Evolutionary conservation across 2,888 invertebrate genomes (phyloP).

Genomic region (Andrena flavipes): DNA sequence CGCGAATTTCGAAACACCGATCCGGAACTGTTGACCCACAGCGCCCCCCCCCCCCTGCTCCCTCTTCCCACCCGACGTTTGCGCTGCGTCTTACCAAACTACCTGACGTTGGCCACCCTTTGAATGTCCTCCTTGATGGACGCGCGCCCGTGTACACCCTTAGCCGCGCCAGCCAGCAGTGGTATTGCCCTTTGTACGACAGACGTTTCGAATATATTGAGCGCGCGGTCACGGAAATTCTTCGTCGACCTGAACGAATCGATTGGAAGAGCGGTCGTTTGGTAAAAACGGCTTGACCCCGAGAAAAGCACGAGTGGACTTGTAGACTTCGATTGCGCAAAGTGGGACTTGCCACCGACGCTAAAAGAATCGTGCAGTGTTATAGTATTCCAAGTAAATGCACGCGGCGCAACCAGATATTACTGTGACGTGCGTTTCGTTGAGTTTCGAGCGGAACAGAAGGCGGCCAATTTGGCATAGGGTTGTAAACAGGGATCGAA

Average conservation of each 20-base stretch:
- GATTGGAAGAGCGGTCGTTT: not conserved
- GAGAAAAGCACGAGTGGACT: not conserved
- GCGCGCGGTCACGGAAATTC: not conserved
- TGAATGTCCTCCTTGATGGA: constrained; percentile 55
- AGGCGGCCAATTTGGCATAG: no score
- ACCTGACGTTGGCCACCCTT: constrained; percentile 47
- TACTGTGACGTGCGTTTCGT: no score
- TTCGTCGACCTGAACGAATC: not conserved
- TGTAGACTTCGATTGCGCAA: no score
- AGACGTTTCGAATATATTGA: not conserved
- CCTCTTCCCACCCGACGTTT: constrained; percentile 60
- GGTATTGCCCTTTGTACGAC: constrained; percentile 44
- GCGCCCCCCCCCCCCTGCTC: constrained; percentile 20
- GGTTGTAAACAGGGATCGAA: no score
- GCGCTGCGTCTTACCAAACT: constrained; percentile 72
- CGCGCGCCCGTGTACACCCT: constrained; percentile 38
- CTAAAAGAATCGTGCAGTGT: no score
- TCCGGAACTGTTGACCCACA: constrained; percentile 59
- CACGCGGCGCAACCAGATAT: no score
- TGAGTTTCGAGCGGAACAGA: no score
- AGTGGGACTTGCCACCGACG: no score
- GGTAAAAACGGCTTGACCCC: not conserved
- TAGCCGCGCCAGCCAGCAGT: not conserved
- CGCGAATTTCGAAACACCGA: constrained; percentile 77
- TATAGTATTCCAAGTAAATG: no score